A percentile compares a stretch with the other conserved stretches of the same genome.
Evolutionary conservation across 2,113 vertebrate genomes (phyloP).

Genomic region (Fregetta grallaria): DNA sequence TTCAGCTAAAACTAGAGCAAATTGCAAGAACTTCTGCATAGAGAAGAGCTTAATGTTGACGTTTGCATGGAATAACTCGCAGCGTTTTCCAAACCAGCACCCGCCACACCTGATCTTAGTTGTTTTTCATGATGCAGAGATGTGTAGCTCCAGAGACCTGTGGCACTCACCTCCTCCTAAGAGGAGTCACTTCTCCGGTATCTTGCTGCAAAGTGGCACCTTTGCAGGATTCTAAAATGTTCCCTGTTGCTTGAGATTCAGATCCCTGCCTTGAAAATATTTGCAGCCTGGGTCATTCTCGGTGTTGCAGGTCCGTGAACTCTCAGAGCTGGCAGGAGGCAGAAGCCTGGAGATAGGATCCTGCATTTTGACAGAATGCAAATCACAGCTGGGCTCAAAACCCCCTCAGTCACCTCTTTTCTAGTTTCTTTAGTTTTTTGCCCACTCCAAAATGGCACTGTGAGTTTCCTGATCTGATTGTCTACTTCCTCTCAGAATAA

Average conservation of each 20-base stretch:
- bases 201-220: slow-evolving; percentile 40
- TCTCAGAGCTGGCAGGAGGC: not conserved
- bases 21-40: slow-evolving; percentile 10
- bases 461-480: not conserved
- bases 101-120: slow-evolving; percentile 9
- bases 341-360: not conserved
- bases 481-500: not conserved
- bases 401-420: not conserved
- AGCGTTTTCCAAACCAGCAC: not conserved
- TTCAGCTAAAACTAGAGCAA: not conserved
- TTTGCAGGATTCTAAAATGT: slow-evolving; percentile 26
- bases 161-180: not conserved
- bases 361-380: not conserved
- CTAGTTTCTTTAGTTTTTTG: not conserved
- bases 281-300: slow-evolving; percentile 8
- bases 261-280: slow-evolving; percentile 23
- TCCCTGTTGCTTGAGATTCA: slow-evolving; percentile 20
- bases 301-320: not conserved
- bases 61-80: not conserved
- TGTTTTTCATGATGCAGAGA: not conserved
- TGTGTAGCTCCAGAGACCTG: not conserved
- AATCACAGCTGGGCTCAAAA: not conserved
- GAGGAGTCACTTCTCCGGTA: slow-evolving; percentile 31
- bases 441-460: too few relatives aligned
- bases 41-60: not conserved